These are phyloP conservation scores for Camponotus pennsylvanicus DNA, from an alignment of 1,140 invertebrate genomes.

Conservation along the genomic window DNA sequence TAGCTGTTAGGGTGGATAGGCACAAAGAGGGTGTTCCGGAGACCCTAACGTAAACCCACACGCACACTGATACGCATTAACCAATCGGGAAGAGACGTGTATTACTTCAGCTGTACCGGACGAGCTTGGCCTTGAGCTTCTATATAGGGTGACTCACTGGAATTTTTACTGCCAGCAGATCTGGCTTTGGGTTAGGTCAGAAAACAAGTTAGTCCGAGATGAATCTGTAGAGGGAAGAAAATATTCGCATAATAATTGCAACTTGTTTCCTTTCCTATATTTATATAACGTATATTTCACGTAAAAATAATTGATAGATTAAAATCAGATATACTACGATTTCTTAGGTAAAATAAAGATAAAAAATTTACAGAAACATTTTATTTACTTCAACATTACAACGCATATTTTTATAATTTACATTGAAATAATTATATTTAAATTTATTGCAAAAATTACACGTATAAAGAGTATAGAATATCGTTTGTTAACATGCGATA, in stretches of 20 bases:
- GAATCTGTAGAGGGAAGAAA: background rate
- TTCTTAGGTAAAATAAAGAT: background rate
- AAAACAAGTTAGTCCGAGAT: background rate
- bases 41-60: conserved; percentile 59
- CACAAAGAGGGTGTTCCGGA: conserved; percentile 42
- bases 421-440: conserved; percentile 1
- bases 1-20: conserved; percentile 5
- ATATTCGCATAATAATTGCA: background rate
- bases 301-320: background rate
- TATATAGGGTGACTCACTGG: conserved; percentile 48
- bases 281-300: background rate
- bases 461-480: background rate
- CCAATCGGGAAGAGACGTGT: conserved; percentile 46
- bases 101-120: conserved; percentile 42
- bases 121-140: conserved; percentile 57
- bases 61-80: background rate
- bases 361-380: background rate
- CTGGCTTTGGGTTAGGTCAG: conserved; percentile 51
- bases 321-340: too few relatives aligned
- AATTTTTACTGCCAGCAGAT: conserved; percentile 26
- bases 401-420: background rate
- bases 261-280: background rate
- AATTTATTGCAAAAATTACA: background rate
- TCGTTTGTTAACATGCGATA: background rate
- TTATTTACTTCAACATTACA: background rate